Conservation (phyloP, 2,113 vertebrate genomes). For the Serinus canaria region DNA sequence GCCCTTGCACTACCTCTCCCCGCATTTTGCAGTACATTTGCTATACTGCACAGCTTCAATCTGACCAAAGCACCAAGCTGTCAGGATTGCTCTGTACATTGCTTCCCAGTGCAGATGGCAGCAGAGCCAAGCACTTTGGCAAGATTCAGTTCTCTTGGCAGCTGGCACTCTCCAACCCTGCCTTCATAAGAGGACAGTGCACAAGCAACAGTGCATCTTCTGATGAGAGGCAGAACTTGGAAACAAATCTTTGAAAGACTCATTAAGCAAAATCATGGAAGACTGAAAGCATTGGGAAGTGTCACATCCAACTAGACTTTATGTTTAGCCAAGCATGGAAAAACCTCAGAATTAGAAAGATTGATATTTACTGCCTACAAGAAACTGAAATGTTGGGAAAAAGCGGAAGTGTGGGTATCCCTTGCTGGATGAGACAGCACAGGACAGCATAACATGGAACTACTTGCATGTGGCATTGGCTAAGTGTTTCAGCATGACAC, state of each 20-base stretch:
- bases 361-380: background rate
- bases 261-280: background rate
- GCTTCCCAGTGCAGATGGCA: background rate
- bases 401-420: background rate
- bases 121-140: background rate
- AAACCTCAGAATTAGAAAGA: background rate
- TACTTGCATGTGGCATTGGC: background rate
- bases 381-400: background rate
- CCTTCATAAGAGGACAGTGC: background rate
- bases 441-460: background rate
- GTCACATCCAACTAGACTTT: background rate
- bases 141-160: background rate
- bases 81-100: background rate
- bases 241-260: background rate
- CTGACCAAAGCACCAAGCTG: background rate
- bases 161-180: rapidly evolving
- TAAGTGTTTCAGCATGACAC: background rate
- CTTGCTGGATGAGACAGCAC: background rate
- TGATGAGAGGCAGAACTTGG: background rate
- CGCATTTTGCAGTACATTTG: background rate
- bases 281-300: background rate
- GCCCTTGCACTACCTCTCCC: background rate
- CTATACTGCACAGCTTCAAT: background rate
- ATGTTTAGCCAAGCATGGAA: background rate
- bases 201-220: background rate